Evolutionary conservation across 2,113 vertebrate genomes (phyloP), one percentile per base, ranked within the genome.

Genomic region (Gila orcuttii): DNA sequence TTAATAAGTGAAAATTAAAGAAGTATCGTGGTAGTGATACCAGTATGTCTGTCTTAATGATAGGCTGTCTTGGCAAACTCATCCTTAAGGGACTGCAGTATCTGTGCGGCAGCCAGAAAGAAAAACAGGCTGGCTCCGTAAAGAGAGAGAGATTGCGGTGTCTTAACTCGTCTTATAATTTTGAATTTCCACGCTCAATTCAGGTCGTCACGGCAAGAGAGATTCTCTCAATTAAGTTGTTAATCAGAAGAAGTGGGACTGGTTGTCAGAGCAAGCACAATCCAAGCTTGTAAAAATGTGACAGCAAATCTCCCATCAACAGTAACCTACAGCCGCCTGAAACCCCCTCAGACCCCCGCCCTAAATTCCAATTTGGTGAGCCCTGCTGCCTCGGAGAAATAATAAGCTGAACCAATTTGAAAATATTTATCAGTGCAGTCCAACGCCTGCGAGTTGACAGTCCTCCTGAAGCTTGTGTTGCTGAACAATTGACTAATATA

Each of bases 341-440:
- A 94, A 93, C 90, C 90, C 86, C 86, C 81, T 89, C 90, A 90
- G 87, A 91, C 59, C 23, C 45, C 12, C 64, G 55, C 68, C 52
- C 47, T 42, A 83, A 71, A 83, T 73, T 83, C 92, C 91, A 93
- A 93, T 94, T 93, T 94, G 85, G 90, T 92, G 89, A 88, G 89
- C 89, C 90, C 86, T 91, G 86, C 92, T 86, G 88, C 92, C 88
- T 92, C 91, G 89, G 90, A 91, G 87, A 94, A 92, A 93, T 93
- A 94, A 93, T 93, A 94, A 93, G 91, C 88, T 90, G 89, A 93
- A 93, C 90, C 91, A 93, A 94, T 94, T 93, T 94, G 86, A 88
- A 92, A 93, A 93, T 92, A 93, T 94, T 93, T 94, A 93, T 94
- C 92, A 92, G 91, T 89, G 79, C 89, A 90, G 91, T 90, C 89